These are phyloP conservation scores for Holotrichia oblita DNA, from an alignment of 1,140 invertebrate genomes.

Conservation along the genomic window DNA sequence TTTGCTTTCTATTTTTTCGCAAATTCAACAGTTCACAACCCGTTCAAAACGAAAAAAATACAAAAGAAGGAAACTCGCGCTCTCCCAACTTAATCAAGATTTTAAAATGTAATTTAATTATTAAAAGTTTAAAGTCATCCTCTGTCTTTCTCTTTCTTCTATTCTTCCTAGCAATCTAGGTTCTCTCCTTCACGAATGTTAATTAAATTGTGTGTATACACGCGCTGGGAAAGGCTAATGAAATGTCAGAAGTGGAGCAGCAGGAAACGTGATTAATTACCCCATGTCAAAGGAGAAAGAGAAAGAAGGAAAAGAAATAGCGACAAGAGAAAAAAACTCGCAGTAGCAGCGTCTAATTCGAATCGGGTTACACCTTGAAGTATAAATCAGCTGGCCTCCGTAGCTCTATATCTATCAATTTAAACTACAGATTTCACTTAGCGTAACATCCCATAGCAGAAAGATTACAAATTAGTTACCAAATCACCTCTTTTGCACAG, in stretches of 20 bases:
- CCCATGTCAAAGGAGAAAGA: neutral
- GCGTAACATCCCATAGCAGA: too few species aligned
- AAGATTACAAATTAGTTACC: too few species aligned
- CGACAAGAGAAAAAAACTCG: neutral
- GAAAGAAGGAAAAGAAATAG: neutral
- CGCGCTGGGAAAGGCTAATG: neutral
- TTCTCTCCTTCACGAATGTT: neutral
- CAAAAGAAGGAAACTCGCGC: too few species aligned
- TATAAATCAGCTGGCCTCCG: neutral
- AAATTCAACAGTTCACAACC: too few species aligned
- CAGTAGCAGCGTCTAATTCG: neutral
- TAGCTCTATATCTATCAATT: neutral
- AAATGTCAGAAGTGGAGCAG: slow-evolving; percentile 2
- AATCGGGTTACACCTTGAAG: neutral
- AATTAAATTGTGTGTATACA: slow-evolving; percentile 18
- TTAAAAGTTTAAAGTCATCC: too few species aligned
- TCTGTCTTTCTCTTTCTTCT: too few species aligned
- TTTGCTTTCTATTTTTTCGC: too few species aligned
- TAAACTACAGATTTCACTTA: too few species aligned
- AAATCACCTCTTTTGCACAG: neutral
- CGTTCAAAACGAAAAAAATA: too few species aligned
- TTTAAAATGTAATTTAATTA: too few species aligned
- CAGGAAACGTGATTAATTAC: slow-evolving; percentile 6
- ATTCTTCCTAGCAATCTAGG: too few species aligned
- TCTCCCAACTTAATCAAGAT: too few species aligned